These are phyloP conservation scores for Silvanus unidentatus DNA, from an alignment of 2,888 invertebrate genomes.

Conservation along the genomic window DNA sequence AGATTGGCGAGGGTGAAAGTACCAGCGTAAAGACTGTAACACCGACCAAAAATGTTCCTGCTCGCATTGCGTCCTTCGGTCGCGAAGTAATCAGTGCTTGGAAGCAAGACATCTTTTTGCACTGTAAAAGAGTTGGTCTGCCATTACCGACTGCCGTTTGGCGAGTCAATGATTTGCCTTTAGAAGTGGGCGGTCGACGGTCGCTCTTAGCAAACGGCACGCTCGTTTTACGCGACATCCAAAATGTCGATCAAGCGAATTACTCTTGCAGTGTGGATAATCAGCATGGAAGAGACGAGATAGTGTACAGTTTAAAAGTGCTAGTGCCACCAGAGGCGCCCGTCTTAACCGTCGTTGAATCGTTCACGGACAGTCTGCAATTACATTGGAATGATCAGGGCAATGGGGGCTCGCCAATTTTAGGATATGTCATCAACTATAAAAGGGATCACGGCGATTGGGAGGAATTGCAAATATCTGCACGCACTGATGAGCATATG, in stretches of 20 bases:
- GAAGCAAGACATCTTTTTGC: slow-evolving; percentile 78
- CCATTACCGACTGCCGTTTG: slow-evolving; percentile 73
- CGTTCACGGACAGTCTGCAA: slow-evolving; percentile 76
- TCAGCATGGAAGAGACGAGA: slow-evolving; percentile 74
- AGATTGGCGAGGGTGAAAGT: slow-evolving; percentile 75
- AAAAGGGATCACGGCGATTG: slow-evolving; percentile 86
- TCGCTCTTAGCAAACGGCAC: slow-evolving; percentile 66
- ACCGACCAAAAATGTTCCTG: slow-evolving; percentile 75
- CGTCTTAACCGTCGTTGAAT: slow-evolving; percentile 70
- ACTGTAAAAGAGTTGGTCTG: slow-evolving; percentile 78
- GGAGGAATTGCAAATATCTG: slow-evolving; percentile 83
- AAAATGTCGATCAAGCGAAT: slow-evolving; percentile 80
- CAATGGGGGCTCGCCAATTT: slow-evolving; percentile 73
- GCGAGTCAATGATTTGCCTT: slow-evolving; percentile 69
- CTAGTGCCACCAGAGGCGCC: slow-evolving; percentile 85
- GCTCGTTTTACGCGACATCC: slow-evolving; percentile 66
- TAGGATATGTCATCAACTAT: slow-evolving; percentile 85
- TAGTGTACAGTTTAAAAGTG: slow-evolving; percentile 68
- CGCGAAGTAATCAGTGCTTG: slow-evolving; percentile 73
- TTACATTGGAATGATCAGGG: slow-evolving; percentile 70
- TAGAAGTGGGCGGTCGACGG: slow-evolving; percentile 65
- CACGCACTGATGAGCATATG: slow-evolving; percentile 72
- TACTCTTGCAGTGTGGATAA: slow-evolving; percentile 87
- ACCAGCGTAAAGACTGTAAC: slow-evolving; percentile 71
- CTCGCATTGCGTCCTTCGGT: slow-evolving; percentile 84